phyloP scores from a whole-genome alignment of 2,113 vertebrate species.

The Nestor notabilis region DNA sequence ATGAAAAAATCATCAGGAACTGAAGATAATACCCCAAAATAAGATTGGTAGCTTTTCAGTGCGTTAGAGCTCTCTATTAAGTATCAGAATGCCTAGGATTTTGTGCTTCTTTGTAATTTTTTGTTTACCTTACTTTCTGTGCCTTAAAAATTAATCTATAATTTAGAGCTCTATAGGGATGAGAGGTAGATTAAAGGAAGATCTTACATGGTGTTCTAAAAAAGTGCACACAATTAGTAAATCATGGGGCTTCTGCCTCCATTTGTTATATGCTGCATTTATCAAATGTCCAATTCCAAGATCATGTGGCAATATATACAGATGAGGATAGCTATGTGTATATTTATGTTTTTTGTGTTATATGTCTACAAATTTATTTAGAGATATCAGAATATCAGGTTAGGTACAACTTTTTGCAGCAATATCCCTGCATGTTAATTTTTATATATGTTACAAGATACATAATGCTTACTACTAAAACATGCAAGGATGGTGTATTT shows the following conservation, averaged over 20 bases:
- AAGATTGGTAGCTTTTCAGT: background rate
- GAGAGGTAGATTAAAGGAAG: background rate
- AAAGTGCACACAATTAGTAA: background rate
- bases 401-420: background rate
- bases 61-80: background rate
- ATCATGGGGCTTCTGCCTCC: background rate
- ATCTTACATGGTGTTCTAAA: background rate
- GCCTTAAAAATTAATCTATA: background rate
- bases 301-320: background rate
- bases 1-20: background rate
- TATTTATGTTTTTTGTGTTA: background rate
- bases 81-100: background rate
- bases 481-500: rapidly evolving
- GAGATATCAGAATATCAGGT: background rate
- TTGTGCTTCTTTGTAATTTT: background rate
- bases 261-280: background rate
- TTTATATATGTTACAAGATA: background rate
- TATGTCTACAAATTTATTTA: background rate
- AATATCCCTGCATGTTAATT: background rate
- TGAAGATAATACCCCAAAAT: background rate
- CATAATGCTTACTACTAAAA: background rate
- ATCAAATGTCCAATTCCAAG: background rate
- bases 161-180: background rate
- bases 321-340: background rate
- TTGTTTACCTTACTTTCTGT: background rate